phyloP scores from a whole-genome alignment of 2,113 vertebrate genomes.

The Rhabdornis inornatus region DNA sequence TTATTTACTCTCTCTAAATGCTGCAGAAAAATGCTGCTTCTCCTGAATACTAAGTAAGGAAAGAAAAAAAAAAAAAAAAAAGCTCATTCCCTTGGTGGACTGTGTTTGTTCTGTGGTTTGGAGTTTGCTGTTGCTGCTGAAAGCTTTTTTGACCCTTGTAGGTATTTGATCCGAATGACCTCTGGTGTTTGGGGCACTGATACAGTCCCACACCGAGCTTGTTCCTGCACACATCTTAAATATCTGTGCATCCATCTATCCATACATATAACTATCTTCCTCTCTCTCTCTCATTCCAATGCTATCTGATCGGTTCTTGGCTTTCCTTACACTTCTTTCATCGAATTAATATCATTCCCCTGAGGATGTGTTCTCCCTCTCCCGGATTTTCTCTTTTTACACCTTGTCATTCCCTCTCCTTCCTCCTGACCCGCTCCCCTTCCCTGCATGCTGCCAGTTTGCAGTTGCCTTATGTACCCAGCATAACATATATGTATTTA shows the following conservation, averaged over 20 bases:
- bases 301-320: slow-evolving; percentile 24
- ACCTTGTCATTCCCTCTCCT: not conserved
- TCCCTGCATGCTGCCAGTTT: not conserved
- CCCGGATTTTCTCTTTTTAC: not conserved
- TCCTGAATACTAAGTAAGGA: slow-evolving; percentile 14
- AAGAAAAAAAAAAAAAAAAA: not conserved
- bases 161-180: not conserved
- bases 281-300: not conserved
- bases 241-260: not conserved
- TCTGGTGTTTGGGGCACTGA: not conserved
- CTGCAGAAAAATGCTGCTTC: slow-evolving; percentile 24
- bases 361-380: not conserved
- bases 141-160: not conserved
- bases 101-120: not conserved
- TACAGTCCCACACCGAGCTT: not conserved
- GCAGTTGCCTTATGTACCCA: not conserved
- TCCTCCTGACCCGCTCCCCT: not conserved
- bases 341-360: not conserved
- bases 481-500: not conserved
- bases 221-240: not conserved
- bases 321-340: slow-evolving; percentile 8
- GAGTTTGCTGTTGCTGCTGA: not conserved
- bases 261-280: not conserved
- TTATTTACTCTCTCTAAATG: slow-evolving; percentile 12
- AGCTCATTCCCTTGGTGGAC: not conserved